A percentile compares a stretch with the other conserved stretches of the same genome.
Conservation (phyloP, 2,888 invertebrate genomes). For the Exephanes ischioxanthus region DNA sequence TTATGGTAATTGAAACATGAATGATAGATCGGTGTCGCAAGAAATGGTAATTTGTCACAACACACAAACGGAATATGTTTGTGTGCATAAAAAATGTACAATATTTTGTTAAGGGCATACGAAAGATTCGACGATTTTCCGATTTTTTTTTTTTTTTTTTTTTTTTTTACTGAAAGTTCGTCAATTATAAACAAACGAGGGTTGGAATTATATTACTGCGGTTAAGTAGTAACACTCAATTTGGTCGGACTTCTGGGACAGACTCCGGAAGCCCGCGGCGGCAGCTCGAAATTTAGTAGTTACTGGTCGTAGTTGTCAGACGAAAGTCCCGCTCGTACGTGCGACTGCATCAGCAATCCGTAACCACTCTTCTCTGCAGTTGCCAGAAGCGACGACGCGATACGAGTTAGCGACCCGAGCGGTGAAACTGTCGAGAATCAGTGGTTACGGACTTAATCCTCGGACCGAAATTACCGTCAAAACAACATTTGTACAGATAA, state of each 20-base stretch:
- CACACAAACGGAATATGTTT: too few relatives aligned
- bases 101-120: too few relatives aligned
- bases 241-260: neutral
- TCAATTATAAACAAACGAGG: too few relatives aligned
- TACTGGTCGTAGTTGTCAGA: neutral
- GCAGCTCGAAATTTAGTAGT: neutral
- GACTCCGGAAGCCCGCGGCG: neutral
- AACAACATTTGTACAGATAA: neutral
- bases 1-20: too few relatives aligned
- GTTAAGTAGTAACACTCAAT: neutral
- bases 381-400: neutral
- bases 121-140: neutral
- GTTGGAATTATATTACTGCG: neutral
- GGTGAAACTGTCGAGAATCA: constrained; percentile 28
- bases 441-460: constrained; percentile 14
- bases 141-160: neutral
- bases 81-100: too few relatives aligned
- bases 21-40: too few relatives aligned
- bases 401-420: neutral
- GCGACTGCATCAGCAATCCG: neutral
- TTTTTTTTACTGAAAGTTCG: too few relatives aligned
- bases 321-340: neutral
- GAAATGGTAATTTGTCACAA: too few relatives aligned
- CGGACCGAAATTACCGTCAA: neutral
- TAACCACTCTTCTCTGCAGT: neutral